A percentile compares a stretch with the other conserved stretches of the same genome.
These are phyloP conservation scores for Tychaedon coryphoeus DNA, from an alignment of 2,113 vertebrate genomes.

Conservation along the genomic window DNA sequence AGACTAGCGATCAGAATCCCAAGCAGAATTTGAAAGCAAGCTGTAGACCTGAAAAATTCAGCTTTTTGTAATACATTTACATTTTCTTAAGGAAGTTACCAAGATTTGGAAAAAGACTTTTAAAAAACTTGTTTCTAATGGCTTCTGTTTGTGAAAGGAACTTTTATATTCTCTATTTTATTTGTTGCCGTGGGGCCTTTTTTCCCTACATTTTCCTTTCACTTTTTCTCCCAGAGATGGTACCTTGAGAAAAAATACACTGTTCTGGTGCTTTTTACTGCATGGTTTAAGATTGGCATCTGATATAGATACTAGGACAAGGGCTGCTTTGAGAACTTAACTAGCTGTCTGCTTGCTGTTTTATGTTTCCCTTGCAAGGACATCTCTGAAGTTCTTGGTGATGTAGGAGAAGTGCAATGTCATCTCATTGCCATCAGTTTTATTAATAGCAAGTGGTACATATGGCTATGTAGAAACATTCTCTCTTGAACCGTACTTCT, in stretches of 20 bases:
- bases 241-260: background rate
- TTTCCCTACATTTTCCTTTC: rapidly evolving
- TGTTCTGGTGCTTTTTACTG: background rate
- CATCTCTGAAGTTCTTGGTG: background rate
- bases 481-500: background rate
- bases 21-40: background rate
- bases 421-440: background rate
- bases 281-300: background rate
- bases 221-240: background rate
- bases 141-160: background rate
- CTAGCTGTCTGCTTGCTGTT: background rate
- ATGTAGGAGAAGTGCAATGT: background rate
- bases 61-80: background rate
- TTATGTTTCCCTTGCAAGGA: background rate
- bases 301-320: background rate
- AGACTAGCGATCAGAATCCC: background rate
- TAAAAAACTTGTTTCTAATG: background rate
- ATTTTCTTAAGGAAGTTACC: background rate
- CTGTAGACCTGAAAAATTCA: background rate
- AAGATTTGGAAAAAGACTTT: background rate
- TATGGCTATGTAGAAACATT: background rate
- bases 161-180: background rate
- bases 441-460: background rate
- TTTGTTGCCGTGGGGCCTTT: background rate
- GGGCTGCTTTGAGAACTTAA: background rate